Percentiles rank a stretch among this genome's conserved stretches.
phyloP scores from a whole-genome alignment of 53 echinoderm and acorn worm species.

The Actinopyga echinites region DNA sequence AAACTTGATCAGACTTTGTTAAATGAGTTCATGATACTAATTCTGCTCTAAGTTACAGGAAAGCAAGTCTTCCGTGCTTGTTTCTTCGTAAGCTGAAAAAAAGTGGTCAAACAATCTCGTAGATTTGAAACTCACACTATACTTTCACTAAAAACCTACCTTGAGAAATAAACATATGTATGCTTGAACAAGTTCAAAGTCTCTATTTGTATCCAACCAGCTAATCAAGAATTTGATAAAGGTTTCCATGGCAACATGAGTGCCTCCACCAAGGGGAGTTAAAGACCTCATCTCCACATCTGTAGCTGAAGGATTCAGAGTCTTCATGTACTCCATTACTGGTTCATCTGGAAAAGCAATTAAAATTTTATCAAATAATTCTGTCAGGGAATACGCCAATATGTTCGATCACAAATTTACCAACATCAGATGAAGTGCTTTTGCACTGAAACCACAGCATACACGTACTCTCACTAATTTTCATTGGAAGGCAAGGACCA shows the following conservation, averaged over 20 bases:
- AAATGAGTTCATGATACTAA: too few relatives aligned
- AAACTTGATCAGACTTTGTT: background rate
- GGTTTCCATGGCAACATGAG: slow-evolving; percentile 61
- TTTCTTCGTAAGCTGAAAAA: too few relatives aligned
- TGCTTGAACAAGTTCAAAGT: slow-evolving; percentile 93
- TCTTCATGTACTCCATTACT: slow-evolving; percentile 63
- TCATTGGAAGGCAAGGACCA: too few relatives aligned
- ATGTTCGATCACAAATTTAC: too few relatives aligned
- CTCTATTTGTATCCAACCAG: slow-evolving; percentile 48
- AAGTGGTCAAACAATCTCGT: too few relatives aligned
- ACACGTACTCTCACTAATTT: too few relatives aligned
- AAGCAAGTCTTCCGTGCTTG: too few relatives aligned
- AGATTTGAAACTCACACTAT: background rate
- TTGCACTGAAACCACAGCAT: too few relatives aligned
- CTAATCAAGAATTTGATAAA: slow-evolving; percentile 64
- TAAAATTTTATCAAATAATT: too few relatives aligned
- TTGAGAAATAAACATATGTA: slow-evolving; percentile 76
- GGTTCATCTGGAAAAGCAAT: slow-evolving; percentile 50
- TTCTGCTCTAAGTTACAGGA: too few relatives aligned
- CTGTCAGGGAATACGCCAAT: too few relatives aligned
- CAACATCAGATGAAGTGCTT: too few relatives aligned
- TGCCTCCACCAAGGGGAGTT: slow-evolving; percentile 77
- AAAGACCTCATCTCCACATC: slow-evolving; percentile 82
- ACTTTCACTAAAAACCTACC: slow-evolving; percentile 36
- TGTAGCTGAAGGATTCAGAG: slow-evolving; percentile 76